Evolutionary conservation across 2,113 vertebrate genomes (phyloP).

Genomic region (Carassius gibelio): DNA sequence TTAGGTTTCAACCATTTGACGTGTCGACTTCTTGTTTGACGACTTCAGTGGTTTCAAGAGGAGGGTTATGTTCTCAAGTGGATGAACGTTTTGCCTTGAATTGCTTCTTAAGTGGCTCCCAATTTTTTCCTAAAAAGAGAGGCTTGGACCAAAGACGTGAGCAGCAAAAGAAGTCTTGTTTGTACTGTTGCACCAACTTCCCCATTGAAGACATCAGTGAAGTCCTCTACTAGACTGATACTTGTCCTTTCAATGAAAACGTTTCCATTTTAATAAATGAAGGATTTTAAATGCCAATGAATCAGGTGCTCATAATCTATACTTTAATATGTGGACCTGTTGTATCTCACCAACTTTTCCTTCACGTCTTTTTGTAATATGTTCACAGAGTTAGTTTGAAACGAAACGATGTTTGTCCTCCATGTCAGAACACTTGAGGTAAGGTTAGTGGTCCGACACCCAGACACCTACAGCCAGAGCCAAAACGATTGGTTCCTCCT

Average conservation of each 20-base stretch:
- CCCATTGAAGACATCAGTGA: neutral
- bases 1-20: conserved; percentile 11
- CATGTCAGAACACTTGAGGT: conserved; percentile 84
- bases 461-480: conserved; percentile 71
- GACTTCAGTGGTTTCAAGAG: neutral
- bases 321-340: neutral
- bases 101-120: conserved; percentile 30
- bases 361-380: conserved; percentile 54
- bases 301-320: neutral
- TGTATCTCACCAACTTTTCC: conserved; percentile 43
- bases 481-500: conserved; percentile 66
- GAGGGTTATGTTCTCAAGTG: conserved; percentile 8
- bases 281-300: conserved; percentile 33
- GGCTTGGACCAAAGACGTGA: neutral
- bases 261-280: conserved; percentile 32
- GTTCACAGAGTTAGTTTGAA: conserved; percentile 67
- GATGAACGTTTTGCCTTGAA: neutral
- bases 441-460: conserved; percentile 79
- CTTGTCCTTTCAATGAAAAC: neutral
- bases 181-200: conserved; percentile 1
- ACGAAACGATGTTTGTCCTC: conserved; percentile 67
- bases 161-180: conserved; percentile 14
- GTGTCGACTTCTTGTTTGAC: neutral
- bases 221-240: neutral
- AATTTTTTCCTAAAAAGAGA: conserved; percentile 6